Conservation (phyloP, 2,113 vertebrate genomes). For the Etia nguti region DNA sequence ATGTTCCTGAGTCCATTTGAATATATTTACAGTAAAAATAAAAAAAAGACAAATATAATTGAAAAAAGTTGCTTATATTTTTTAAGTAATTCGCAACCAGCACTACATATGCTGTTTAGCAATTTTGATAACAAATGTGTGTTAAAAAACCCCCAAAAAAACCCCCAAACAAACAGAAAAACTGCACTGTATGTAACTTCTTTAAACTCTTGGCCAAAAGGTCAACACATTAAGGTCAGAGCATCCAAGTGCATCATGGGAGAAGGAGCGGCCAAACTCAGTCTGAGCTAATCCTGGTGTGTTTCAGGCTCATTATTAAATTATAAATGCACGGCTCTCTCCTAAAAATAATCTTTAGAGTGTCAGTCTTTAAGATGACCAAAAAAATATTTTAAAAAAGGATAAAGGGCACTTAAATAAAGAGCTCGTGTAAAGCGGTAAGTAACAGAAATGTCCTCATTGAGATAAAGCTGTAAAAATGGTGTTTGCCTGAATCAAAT, state of each 20-base stretch:
- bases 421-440: neutral
- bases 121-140: neutral
- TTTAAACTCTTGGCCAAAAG: neutral
- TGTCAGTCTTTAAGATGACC: neutral
- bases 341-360: neutral
- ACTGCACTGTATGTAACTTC: neutral
- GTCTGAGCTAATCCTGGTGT: neutral
- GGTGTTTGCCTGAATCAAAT: neutral
- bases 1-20: neutral
- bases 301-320: conserved; percentile 8
- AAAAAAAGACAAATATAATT: neutral
- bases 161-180: neutral
- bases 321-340: neutral
- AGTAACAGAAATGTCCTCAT: neutral
- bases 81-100: neutral
- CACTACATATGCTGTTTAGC: neutral
- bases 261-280: neutral
- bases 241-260: conserved; percentile 20
- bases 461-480: neutral
- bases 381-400: neutral
- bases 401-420: neutral
- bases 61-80: neutral
- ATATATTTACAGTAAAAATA: neutral
- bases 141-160: neutral
- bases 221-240: conserved; percentile 17